Percentiles rank a stretch among this genome's conserved stretches.
Conservation (phyloP, 2,113 vertebrate species). For the Archilochus colubris region DNA sequence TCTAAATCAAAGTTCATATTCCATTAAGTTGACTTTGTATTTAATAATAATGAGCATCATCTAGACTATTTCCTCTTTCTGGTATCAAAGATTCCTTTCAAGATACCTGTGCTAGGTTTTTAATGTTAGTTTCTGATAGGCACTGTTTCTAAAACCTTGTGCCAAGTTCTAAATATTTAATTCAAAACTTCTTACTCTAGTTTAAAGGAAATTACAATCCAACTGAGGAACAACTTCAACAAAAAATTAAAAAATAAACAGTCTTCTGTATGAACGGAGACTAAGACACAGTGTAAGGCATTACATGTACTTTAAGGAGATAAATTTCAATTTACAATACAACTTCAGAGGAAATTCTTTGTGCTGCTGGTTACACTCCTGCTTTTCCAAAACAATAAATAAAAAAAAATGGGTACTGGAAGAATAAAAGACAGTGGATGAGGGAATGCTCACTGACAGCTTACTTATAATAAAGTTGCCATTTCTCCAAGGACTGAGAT, state of each 20-base stretch:
- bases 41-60: background rate
- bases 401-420: background rate
- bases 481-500: background rate
- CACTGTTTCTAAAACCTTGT: background rate
- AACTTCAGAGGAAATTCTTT: background rate
- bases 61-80: background rate
- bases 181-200: background rate
- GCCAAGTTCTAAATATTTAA: background rate
- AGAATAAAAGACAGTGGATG: background rate
- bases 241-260: background rate
- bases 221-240: background rate
- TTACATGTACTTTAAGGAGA: background rate
- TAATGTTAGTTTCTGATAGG: background rate
- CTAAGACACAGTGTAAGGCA: background rate
- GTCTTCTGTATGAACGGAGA: background rate
- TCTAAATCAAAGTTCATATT: background rate
- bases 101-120: background rate
- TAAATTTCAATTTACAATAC: background rate
- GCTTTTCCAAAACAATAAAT: background rate
- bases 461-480: accelerated
- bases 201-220: background rate
- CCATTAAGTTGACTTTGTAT: background rate
- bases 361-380: background rate
- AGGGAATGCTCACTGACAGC: background rate
- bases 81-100: background rate